Conservation (phyloP, 2,113 vertebrate genomes). For the Strix uralensis region DNA sequence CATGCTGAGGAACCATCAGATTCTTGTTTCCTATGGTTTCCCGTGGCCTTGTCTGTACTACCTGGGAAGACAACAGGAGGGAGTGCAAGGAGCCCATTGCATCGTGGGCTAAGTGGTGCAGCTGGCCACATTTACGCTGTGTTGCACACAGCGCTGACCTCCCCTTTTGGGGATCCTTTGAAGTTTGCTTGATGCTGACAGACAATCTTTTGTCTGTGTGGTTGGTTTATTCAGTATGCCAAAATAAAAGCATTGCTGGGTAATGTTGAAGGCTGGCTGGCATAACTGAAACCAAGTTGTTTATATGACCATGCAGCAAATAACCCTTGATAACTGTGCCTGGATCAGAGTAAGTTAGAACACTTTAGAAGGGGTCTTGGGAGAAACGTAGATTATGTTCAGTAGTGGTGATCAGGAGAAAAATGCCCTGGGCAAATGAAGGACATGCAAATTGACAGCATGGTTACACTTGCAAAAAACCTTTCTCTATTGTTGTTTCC, state of each 20-base stretch:
- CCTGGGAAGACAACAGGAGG: neutral
- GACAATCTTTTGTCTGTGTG: neutral
- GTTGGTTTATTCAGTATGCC: neutral
- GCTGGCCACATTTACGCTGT: accelerated
- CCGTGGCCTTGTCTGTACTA: neutral
- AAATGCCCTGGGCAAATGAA: neutral
- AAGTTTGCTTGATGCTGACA: neutral
- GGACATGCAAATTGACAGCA: neutral
- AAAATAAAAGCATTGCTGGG: neutral
- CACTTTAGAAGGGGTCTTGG: neutral
- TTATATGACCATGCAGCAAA: neutral
- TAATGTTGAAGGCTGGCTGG: neutral
- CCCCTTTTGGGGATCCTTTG: neutral
- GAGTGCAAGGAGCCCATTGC: neutral
- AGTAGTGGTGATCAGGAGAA: neutral
- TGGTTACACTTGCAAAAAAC: neutral
- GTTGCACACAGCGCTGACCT: neutral
- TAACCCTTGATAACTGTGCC: neutral
- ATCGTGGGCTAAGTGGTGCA: neutral
- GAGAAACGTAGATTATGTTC: neutral
- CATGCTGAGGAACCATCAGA: neutral
- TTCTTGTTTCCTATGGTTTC: neutral
- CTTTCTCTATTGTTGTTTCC: neutral
- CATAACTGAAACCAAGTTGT: neutral
- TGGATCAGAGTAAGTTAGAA: neutral